Conservation (phyloP, 1,140 invertebrate genomes). For the Tenebrio molitor region DNA sequence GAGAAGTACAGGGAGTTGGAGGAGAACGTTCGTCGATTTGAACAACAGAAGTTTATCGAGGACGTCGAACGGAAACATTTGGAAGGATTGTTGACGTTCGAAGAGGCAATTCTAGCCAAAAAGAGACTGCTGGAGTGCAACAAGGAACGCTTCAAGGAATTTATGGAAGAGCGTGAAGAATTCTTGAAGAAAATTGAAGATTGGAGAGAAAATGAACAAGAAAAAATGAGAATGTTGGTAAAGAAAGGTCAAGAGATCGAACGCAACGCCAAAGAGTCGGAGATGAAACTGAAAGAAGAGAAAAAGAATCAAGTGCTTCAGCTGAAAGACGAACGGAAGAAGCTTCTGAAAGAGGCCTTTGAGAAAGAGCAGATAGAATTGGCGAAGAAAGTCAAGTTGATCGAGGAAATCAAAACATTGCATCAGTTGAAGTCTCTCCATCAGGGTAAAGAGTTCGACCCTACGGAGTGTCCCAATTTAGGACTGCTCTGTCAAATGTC, state of each 20-base stretch:
- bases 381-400: constrained; percentile 67
- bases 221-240: constrained; percentile 66
- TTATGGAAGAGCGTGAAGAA: constrained; percentile 67
- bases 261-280: constrained; percentile 67
- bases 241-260: constrained; percentile 68
- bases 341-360: constrained; percentile 64
- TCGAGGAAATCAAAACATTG: constrained; percentile 71
- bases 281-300: constrained; percentile 64
- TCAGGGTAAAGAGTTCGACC: constrained; percentile 67
- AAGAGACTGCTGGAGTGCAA: constrained; percentile 66
- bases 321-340: constrained; percentile 67
- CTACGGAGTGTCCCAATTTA: constrained; percentile 69
- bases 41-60: constrained; percentile 67
- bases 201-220: constrained; percentile 67
- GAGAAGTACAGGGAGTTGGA: constrained; percentile 66
- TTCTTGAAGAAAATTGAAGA: constrained; percentile 68
- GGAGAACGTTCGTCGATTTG: constrained; percentile 66
- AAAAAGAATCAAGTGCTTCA: constrained; percentile 67
- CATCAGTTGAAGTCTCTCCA: constrained; percentile 57
- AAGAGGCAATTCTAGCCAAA: constrained; percentile 71
- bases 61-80: constrained; percentile 72
- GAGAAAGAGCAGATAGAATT: constrained; percentile 68
- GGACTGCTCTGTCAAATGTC: constrained; percentile 74
- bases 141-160: constrained; percentile 68
- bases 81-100: constrained; percentile 69